Percentiles rank a stretch among this genome's conserved stretches.
These are phyloP conservation scores for Lacerta viridis DNA, from an alignment of 2,797 vertebrate species.

Conservation along the genomic window DNA sequence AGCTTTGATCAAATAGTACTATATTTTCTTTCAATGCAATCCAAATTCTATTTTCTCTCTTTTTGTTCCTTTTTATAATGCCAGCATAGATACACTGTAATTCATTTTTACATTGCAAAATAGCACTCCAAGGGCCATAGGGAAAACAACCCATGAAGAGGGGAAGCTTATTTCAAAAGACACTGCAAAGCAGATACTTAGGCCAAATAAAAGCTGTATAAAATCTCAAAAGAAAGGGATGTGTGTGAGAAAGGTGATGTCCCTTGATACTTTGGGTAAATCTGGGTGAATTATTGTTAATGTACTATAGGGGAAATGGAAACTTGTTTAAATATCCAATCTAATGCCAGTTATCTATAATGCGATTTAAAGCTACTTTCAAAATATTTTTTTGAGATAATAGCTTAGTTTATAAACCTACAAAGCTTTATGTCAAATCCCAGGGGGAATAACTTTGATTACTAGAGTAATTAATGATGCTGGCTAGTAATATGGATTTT, in stretches of 20 bases:
- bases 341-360: conserved; percentile 64
- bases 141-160: conserved; percentile 33
- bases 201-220: conserved; percentile 37
- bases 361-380: conserved; percentile 71
- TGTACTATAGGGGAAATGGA: conserved; percentile 46
- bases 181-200: conserved; percentile 44
- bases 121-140: not conserved
- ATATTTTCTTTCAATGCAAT: conserved; percentile 43
- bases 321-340: conserved; percentile 69
- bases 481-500: conserved; percentile 96
- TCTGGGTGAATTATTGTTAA: conserved; percentile 48
- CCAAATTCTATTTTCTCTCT: conserved; percentile 6
- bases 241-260: not conserved
- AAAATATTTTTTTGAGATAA: conserved; percentile 73
- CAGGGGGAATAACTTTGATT: conserved; percentile 95
- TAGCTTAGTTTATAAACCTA: conserved; percentile 81
- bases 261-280: not conserved
- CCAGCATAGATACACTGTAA: conserved; percentile 7
- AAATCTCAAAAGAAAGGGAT: not conserved
- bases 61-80: not conserved
- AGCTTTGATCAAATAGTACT: conserved; percentile 33
- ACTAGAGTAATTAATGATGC: conserved; percentile 97
- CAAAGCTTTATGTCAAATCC: conserved; percentile 91
- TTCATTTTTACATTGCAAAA: conserved; percentile 43
- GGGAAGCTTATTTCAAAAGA: conserved; percentile 26